A percentile compares a stretch with the other conserved stretches of the same genome.
These are phyloP conservation scores for Kryptolebias ocellatus DNA, from an alignment of 2,797 vertebrate genomes.

Conservation along the genomic window DNA sequence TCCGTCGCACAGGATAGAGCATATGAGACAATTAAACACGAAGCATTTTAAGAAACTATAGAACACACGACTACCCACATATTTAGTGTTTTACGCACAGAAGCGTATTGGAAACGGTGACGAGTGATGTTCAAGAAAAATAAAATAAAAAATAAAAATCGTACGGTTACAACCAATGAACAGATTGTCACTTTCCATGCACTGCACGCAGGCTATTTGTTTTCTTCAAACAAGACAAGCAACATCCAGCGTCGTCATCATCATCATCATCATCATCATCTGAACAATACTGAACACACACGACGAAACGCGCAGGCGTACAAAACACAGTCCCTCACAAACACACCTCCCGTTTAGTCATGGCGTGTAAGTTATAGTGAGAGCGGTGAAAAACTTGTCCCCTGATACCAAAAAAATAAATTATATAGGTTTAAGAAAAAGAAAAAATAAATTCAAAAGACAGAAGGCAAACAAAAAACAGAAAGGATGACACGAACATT, in stretches of 20 bases:
- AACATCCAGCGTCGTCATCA: slow-evolving; percentile 53
- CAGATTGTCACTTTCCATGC: slow-evolving; percentile 74
- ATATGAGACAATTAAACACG: slow-evolving; percentile 11
- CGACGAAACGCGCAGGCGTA: slow-evolving; percentile 39
- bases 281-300: slow-evolving; percentile 46
- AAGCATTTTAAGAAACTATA: slow-evolving; percentile 58
- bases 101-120: slow-evolving; percentile 25
- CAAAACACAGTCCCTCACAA: slow-evolving; percentile 41
- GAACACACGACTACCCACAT: slow-evolving; percentile 48
- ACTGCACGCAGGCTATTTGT: slow-evolving; percentile 52
- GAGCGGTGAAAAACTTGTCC: slow-evolving; percentile 45
- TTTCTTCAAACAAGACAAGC: slow-evolving; percentile 54
- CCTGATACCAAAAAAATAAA: slow-evolving; percentile 47
- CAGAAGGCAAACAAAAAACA: slow-evolving; percentile 48
- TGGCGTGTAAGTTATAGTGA: slow-evolving; percentile 48
- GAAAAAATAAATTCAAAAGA: slow-evolving; percentile 17
- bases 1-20: slow-evolving; percentile 51
- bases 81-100: slow-evolving; percentile 37
- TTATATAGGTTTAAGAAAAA: slow-evolving; percentile 1
- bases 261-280: slow-evolving; percentile 45
- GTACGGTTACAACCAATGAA: slow-evolving; percentile 43
- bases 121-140: background rate
- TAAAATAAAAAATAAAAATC: background rate
- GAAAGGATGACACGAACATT: slow-evolving; percentile 54
- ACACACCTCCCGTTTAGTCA: slow-evolving; percentile 47